These are phyloP conservation scores for Daphoenositta chrysoptera DNA, from an alignment of 2,113 vertebrate species.

Conservation along the genomic window DNA sequence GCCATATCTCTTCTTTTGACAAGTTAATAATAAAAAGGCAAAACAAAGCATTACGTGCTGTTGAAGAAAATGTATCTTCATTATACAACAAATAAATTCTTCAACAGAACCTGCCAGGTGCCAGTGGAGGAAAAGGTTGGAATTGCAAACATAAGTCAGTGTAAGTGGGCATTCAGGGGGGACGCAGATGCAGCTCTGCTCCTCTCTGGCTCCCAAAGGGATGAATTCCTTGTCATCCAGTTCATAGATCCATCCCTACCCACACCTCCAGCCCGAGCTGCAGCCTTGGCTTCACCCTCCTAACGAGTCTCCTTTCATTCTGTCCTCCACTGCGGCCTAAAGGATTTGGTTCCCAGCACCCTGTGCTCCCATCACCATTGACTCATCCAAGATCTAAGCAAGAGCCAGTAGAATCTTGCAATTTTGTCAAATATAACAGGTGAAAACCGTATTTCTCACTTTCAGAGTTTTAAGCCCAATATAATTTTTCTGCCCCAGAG, in stretches of 20 bases:
- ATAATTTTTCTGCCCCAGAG: neutral
- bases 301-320: neutral
- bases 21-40: conserved; percentile 39
- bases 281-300: neutral
- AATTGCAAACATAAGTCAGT: neutral
- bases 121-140: neutral
- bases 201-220: neutral
- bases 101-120: neutral
- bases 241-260: neutral
- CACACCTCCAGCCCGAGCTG: neutral
- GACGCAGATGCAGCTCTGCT: neutral
- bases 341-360: neutral
- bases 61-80: conserved; percentile 4
- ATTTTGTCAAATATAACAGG: neutral
- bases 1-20: conserved; percentile 4
- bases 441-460: neutral
- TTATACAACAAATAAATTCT: conserved; percentile 22
- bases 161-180: neutral
- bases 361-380: neutral
- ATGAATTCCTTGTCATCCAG: neutral
- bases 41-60: neutral
- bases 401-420: neutral
- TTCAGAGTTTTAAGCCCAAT: neutral
- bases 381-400: neutral
- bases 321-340: neutral